Evolutionary conservation across 1,140 invertebrate genomes (phyloP).

Genomic region (Solen grandis): DNA sequence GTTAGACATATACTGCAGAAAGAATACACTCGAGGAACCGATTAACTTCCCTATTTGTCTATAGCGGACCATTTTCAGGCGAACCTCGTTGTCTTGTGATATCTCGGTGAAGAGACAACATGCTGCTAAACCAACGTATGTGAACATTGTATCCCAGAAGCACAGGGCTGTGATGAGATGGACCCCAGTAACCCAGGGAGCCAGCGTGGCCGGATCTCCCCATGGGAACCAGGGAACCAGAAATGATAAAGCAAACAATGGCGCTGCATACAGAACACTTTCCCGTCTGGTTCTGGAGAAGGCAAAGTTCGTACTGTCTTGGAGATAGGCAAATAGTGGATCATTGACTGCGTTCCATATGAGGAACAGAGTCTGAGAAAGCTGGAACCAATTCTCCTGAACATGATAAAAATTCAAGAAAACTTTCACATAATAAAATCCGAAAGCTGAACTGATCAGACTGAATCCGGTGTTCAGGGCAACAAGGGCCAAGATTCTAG

Average conservation of each 20-base stretch:
- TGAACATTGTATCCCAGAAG: slow-evolving; percentile 81
- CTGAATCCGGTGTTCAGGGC: slow-evolving; percentile 62
- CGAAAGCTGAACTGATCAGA: slow-evolving; percentile 67
- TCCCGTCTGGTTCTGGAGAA: slow-evolving; percentile 78
- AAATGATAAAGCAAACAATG: slow-evolving; percentile 79
- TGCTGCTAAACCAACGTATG: slow-evolving; percentile 79
- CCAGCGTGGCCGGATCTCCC: slow-evolving; percentile 46
- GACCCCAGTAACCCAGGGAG: slow-evolving; percentile 72
- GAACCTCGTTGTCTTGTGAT: slow-evolving; percentile 70
- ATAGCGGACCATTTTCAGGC: slow-evolving; percentile 77
- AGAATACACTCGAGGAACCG: slow-evolving; percentile 66
- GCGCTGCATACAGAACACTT: slow-evolving; percentile 79
- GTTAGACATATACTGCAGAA: slow-evolving; percentile 67
- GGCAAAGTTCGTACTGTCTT: slow-evolving; percentile 72
- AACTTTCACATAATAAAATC: slow-evolving; percentile 79
- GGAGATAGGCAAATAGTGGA: slow-evolving; percentile 81
- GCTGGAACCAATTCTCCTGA: slow-evolving; percentile 81
- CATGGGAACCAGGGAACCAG: slow-evolving; percentile 81
- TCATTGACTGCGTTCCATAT: slow-evolving; percentile 82
- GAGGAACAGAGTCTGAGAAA: slow-evolving; percentile 80
- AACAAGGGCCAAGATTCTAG: slow-evolving; percentile 62
- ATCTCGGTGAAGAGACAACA: slow-evolving; percentile 81
- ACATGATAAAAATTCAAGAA: slow-evolving; percentile 81
- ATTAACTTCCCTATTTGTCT: slow-evolving; percentile 73
- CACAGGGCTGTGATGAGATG: slow-evolving; percentile 80